Evolutionary conservation across 2,888 invertebrate genomes (phyloP).

Genomic region (Meganola albula): DNA sequence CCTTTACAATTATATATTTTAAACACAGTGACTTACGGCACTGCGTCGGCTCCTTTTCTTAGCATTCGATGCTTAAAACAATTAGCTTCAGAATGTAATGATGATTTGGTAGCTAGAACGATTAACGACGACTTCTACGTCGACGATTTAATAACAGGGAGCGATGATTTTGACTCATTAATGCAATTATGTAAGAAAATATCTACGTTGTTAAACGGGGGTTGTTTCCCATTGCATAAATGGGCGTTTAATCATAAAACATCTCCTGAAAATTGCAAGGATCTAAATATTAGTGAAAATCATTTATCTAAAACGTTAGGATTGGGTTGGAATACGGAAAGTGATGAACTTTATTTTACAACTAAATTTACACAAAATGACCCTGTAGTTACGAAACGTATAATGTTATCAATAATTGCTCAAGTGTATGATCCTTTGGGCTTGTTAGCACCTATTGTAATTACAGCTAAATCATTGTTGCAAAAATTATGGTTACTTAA

Average conservation of each 20-base stretch:
- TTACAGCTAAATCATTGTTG: slow-evolving; percentile 5
- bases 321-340: slow-evolving; percentile 15
- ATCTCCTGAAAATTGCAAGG: too few relatives aligned
- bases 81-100: slow-evolving; percentile 20
- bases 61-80: slow-evolving; percentile 17
- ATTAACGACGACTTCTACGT: slow-evolving; percentile 26
- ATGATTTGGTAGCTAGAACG: slow-evolving; percentile 18
- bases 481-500: slow-evolving; percentile 12
- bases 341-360: slow-evolving; percentile 20
- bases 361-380: slow-evolving; percentile 5
- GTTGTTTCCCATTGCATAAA: too few relatives aligned
- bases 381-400: slow-evolving; percentile 9
- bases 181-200: too few relatives aligned
- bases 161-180: slow-evolving; percentile 3
- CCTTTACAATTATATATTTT: background rate
- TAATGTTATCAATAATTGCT: slow-evolving; percentile 12
- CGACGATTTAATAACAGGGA: slow-evolving; percentile 19
- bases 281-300: slow-evolving; percentile 19
- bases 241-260: too few relatives aligned
- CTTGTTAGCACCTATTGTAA: slow-evolving; percentile 5
- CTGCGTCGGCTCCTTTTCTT: slow-evolving; percentile 1
- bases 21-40: slow-evolving; percentile 4
- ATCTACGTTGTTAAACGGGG: too few relatives aligned
- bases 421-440: slow-evolving; percentile 20
- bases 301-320: slow-evolving; percentile 19